These are phyloP conservation scores for Xenopus borealis DNA, from an alignment of 2,113 vertebrate genomes.

Conservation along the genomic window DNA sequence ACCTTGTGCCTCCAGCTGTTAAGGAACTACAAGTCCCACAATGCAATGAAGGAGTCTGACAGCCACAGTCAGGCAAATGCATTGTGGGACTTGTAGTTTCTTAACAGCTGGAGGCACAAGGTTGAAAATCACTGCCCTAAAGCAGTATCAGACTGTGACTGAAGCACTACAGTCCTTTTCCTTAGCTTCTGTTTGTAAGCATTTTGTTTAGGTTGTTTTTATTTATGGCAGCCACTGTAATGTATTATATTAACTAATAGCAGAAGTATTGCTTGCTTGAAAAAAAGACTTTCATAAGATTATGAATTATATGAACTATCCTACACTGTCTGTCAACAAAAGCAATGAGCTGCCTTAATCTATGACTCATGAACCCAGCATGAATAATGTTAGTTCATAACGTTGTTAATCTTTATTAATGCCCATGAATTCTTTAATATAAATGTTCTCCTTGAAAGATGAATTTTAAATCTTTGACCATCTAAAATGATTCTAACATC, in stretches of 20 bases:
- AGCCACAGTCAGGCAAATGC: no score
- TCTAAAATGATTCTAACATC: constrained; percentile 15
- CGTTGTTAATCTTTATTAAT: constrained; percentile 43
- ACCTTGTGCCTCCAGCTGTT: no score
- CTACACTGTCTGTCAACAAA: constrained; percentile 32
- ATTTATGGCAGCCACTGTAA: not conserved
- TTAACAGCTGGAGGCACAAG: no score
- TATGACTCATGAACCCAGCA: constrained; percentile 35
- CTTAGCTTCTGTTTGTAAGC: not conserved
- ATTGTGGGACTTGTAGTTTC: no score
- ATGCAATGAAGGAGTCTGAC: no score
- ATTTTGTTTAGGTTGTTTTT: not conserved
- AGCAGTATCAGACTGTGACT: no score
- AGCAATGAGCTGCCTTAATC: constrained; percentile 43
- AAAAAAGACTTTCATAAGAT: not conserved
- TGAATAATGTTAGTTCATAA: constrained; percentile 41
- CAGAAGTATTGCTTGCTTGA: not conserved
- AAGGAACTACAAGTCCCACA: no score
- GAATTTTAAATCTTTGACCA: constrained; percentile 35
- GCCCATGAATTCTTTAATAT: constrained; percentile 43
- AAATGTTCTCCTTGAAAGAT: constrained; percentile 40
- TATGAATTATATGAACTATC: constrained; percentile 20
- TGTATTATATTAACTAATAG: constrained; percentile 21
- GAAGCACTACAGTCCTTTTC: no score
- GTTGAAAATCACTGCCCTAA: no score